Conservation (phyloP, 2,888 invertebrate genomes). For the Microdon myrmicae region DNA sequence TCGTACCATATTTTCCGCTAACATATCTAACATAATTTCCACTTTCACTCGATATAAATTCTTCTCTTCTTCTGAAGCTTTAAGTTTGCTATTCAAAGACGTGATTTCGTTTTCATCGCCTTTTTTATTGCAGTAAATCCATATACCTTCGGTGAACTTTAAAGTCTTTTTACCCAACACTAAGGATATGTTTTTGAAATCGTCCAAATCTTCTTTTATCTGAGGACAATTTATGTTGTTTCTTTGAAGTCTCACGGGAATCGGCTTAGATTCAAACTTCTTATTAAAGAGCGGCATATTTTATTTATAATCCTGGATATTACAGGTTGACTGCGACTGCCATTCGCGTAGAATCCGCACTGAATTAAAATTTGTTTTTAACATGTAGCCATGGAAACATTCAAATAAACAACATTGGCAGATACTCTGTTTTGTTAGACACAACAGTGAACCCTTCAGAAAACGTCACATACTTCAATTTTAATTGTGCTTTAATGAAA, state of each 20-base stretch:
- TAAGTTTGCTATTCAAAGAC: slow-evolving; percentile 60
- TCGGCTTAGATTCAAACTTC: slow-evolving; percentile 64
- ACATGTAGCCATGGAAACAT: no score
- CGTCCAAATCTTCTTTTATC: slow-evolving; percentile 62
- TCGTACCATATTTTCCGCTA: slow-evolving; percentile 63
- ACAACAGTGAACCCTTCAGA: no score
- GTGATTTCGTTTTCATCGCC: slow-evolving; percentile 60
- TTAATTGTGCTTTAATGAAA: neutral
- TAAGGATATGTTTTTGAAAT: slow-evolving; percentile 61
- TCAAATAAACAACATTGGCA: no score
- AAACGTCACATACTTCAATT: no score
- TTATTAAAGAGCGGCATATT: slow-evolving; percentile 65
- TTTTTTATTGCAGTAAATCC: slow-evolving; percentile 61
- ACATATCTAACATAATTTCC: slow-evolving; percentile 64
- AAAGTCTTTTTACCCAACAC: slow-evolving; percentile 63
- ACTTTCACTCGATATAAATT: slow-evolving; percentile 64
- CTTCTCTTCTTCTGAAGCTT: slow-evolving; percentile 63
- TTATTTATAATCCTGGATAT: no score
- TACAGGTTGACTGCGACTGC: no score
- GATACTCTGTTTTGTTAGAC: no score
- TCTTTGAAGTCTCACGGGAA: slow-evolving; percentile 59
- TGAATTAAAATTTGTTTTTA: no score
- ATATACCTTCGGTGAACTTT: slow-evolving; percentile 64
- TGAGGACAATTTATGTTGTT: slow-evolving; percentile 61
- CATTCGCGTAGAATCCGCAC: no score